Evolutionary conservation across 2,113 vertebrate genomes (phyloP).

Genomic region (Anguilla rostrata): DNA sequence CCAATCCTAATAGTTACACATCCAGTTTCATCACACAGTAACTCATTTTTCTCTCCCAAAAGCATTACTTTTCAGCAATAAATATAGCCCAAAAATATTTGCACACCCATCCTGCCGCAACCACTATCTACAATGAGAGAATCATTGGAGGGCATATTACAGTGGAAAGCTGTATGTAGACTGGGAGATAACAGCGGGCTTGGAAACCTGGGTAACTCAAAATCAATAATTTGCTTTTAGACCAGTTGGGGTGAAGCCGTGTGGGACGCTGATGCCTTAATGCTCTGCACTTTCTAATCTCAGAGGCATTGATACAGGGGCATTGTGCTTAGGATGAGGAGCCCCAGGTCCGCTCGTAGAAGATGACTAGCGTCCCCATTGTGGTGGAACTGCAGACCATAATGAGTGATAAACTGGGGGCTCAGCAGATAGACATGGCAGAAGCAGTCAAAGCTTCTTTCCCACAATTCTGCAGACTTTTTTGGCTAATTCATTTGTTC

Average conservation of each 20-base stretch:
- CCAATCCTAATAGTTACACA: conserved; percentile 66
- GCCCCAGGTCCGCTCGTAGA: conserved; percentile 70
- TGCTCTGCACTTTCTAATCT: conserved; percentile 73
- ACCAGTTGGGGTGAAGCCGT: conserved; percentile 77
- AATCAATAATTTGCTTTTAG: conserved; percentile 89
- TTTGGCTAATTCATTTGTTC: background rate
- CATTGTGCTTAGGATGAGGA: conserved; percentile 54
- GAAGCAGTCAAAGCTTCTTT: background rate
- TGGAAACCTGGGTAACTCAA: conserved; percentile 77
- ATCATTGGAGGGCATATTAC: conserved; percentile 41
- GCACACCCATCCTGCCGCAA: conserved; percentile 41
- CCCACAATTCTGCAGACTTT: background rate
- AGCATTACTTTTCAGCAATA: conserved; percentile 64
- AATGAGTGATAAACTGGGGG: background rate
- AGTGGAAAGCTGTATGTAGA: conserved; percentile 61
- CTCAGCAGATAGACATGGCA: background rate
- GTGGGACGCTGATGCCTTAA: conserved; percentile 73
- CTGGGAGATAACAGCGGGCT: conserved; percentile 64
- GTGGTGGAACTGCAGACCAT: conserved; percentile 29
- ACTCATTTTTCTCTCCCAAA: conserved; percentile 59
- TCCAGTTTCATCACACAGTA: conserved; percentile 69
- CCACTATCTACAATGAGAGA: conserved; percentile 77
- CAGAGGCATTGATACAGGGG: conserved; percentile 64
- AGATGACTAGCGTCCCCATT: conserved; percentile 38
- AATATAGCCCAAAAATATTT: conserved; percentile 72